These are phyloP conservation scores for Neotoxoptera formosana DNA, from an alignment of 1,140 invertebrate species.

Conservation along the genomic window DNA sequence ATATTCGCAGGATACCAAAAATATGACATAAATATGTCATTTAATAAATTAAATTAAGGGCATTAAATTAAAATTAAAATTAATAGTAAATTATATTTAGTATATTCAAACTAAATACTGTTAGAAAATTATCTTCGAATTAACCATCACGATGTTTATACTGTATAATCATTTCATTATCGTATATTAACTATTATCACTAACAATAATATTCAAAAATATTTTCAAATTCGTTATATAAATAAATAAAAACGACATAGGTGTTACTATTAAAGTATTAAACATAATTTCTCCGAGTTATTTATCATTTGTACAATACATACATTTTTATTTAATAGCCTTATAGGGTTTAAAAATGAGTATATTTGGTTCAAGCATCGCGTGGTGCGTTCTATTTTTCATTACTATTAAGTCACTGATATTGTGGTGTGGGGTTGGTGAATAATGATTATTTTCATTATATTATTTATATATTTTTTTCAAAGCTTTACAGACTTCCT, in stretches of 20 bases:
- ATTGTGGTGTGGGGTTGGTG: neutral
- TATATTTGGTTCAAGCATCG: neutral
- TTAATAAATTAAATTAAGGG: too few species aligned
- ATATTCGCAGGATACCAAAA: too few species aligned
- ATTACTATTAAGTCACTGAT: neutral
- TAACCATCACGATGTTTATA: too few species aligned
- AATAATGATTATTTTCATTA: constrained; percentile 4
- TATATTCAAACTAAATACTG: neutral
- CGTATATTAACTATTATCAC: neutral
- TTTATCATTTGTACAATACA: neutral
- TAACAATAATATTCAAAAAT: neutral
- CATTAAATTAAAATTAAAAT: too few species aligned
- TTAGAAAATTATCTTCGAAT: too few species aligned
- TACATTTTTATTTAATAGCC: neutral
- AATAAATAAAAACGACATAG: neutral
- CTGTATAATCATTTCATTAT: too few species aligned
- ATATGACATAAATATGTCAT: too few species aligned
- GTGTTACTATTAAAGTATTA: neutral
- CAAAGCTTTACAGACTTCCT: neutral
- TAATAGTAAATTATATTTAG: too few species aligned
- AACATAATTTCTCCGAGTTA: neutral
- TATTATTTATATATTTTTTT: constrained; percentile 8
- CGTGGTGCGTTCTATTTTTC: neutral
- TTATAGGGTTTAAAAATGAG: neutral
- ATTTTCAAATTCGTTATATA: neutral